Evolutionary conservation across 2,797 vertebrate genomes (phyloP), one percentile per base, ranked within the genome.

Genomic region (Myoxocephalus aenaeus): DNA sequence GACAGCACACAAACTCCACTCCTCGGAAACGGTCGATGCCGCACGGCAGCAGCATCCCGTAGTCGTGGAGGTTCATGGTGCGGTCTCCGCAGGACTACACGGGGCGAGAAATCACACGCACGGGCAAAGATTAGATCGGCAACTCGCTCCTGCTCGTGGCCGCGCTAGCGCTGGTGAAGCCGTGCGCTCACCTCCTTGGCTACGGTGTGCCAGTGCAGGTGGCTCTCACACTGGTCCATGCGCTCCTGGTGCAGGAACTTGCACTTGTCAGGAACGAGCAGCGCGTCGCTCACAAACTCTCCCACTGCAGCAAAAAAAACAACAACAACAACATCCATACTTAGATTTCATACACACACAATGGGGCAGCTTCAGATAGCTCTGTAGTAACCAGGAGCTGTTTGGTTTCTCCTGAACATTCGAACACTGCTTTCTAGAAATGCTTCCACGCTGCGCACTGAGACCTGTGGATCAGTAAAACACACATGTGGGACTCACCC

Each of bases 151-250:
- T n/a, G 20, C 0, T 59, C 0, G 27, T 20, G 9, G 5, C 50
- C 3, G 6, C 4, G 46, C 27, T 1, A n/a, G 40, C 38, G 22
- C 5, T 22, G 42, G 4, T 0, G 1, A 0, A 11, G 14, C 34
- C 11, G 18, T 20, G 17, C 1, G 0, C 85, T 73, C 95, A 98
- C 98, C 97, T 99, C 98, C 92, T 99, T 99, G 88, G 98, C 98
- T 7, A 99, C 98, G 0, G 98, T 99, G 91, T 99, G 98, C 98
- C 98, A 99, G 92, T 99, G 97, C 87, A 99, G 96, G 81, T 99
- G 98, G 83, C 97, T 98, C 94, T 99, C 98, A 82, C 98, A 99
- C 80, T 97, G 96, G 89, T 99, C 96, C 98, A 99, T 99, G 53
- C 96, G 96, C 92, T 99, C 98, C 93, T 99, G 98, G 90, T 99